Evolutionary conservation across 2,888 invertebrate species (phyloP).

Genomic region (Hipparchia semele): DNA sequence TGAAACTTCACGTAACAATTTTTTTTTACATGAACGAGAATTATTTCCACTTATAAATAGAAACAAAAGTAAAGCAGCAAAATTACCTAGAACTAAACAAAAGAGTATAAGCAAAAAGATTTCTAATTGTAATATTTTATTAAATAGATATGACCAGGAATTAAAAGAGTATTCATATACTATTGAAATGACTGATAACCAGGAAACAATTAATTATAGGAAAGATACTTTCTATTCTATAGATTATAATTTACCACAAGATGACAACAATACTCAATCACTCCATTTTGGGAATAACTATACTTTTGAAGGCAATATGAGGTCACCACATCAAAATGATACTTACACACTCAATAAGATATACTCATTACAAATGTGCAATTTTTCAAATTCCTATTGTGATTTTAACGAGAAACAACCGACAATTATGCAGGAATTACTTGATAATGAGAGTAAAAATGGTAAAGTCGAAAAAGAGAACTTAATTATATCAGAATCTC

Average conservation of each 20-base stretch:
- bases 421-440: not conserved
- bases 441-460: not conserved
- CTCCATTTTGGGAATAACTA: slow-evolving; percentile 26
- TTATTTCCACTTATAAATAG: not conserved
- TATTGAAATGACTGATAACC: slow-evolving; percentile 8
- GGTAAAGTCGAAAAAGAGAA: not conserved
- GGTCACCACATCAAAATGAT: slow-evolving; percentile 5
- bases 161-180: not conserved
- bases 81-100: not conserved
- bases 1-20: slow-evolving; percentile 54
- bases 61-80: not conserved
- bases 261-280: slow-evolving; percentile 1
- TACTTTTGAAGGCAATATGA: slow-evolving; percentile 25
- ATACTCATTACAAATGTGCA: slow-evolving; percentile 17
- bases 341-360: slow-evolving; percentile 24
- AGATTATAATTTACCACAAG: not conserved
- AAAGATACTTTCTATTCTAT: not conserved
- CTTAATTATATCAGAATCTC: slow-evolving; percentile 14
- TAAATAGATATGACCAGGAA: not conserved
- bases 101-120: not conserved
- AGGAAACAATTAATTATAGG: not conserved
- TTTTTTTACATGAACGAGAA: slow-evolving; percentile 36
- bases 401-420: not conserved
- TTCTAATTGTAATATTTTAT: not conserved
- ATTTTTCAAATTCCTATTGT: not conserved